Conservation (phyloP, 2,888 invertebrate species). For the Raillietiella orientalis region DNA sequence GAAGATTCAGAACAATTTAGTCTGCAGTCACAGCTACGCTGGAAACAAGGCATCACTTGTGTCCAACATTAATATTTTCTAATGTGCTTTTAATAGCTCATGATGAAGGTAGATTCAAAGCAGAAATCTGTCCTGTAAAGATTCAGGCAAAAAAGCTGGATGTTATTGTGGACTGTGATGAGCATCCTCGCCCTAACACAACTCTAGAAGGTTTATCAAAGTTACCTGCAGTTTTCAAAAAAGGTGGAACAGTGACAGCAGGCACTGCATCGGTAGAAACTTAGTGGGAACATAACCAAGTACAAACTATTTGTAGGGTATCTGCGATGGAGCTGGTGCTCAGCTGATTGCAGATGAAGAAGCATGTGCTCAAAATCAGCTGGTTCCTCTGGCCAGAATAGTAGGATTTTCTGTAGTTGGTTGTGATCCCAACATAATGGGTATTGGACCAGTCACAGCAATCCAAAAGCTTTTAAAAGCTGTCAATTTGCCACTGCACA, state of each 20-base stretch:
- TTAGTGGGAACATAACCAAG: too few species aligned
- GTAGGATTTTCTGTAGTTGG: constrained; percentile 75
- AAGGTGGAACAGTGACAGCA: constrained; percentile 74
- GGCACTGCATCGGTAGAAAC: constrained; percentile 78
- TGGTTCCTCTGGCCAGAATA: constrained; percentile 66
- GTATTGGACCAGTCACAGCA: constrained; percentile 80
- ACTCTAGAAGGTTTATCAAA: constrained; percentile 54
- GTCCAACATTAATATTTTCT: neutral
- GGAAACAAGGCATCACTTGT: constrained; percentile 33
- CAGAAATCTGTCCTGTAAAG: constrained; percentile 56
- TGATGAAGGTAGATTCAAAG: constrained; percentile 56
- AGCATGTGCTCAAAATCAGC: constrained; percentile 38
- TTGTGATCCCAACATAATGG: constrained; percentile 93
- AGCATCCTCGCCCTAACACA: constrained; percentile 70
- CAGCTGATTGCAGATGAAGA: constrained; percentile 68
- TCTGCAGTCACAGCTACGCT: constrained; percentile 45
- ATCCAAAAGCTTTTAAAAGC: constrained; percentile 50
- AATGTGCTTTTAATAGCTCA: constrained; percentile 23
- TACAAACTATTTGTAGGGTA: constrained; percentile 42
- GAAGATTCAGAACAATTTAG: constrained; percentile 61
- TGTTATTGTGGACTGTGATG: constrained; percentile 50
- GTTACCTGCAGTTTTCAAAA: constrained; percentile 63
- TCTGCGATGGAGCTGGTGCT: constrained; percentile 88
- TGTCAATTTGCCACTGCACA: constrained; percentile 39
- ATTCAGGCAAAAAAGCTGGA: constrained; percentile 38